Evolutionary conservation across 2,888 invertebrate species (phyloP).

Genomic region (Pachycephus smyrnensis): DNA sequence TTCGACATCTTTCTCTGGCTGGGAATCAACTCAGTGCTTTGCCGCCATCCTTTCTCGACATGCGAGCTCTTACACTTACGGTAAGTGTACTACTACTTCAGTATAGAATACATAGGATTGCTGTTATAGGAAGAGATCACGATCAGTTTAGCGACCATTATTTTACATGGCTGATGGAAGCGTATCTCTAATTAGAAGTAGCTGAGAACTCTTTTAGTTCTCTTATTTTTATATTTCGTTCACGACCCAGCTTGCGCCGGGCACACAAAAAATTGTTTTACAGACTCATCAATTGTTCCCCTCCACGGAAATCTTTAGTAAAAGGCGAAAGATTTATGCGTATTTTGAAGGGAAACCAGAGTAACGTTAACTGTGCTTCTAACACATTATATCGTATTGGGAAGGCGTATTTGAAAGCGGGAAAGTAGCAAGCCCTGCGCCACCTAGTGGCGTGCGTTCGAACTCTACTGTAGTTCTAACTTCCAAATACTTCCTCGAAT

Average conservation of each 20-base stretch:
- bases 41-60: constrained; percentile 69
- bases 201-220: no score
- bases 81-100: constrained; percentile 64
- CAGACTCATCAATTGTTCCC: constrained; percentile 60
- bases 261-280: constrained; percentile 56
- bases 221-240: constrained; percentile 29
- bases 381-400: constrained; percentile 8
- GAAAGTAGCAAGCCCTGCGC: constrained; percentile 8
- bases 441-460: constrained; percentile 6
- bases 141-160: background rate
- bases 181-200: background rate
- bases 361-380: background rate
- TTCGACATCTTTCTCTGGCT: constrained; percentile 73
- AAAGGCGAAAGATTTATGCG: constrained; percentile 69
- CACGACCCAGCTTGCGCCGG: constrained; percentile 48
- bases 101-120: no score
- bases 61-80: constrained; percentile 71
- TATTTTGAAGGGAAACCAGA: constrained; percentile 66
- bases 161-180: background rate
- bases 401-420: constrained; percentile 8
- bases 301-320: constrained; percentile 68
- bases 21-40: constrained; percentile 70
- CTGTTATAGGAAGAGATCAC: constrained; percentile 2
- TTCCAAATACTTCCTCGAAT: background rate
- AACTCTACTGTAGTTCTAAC: background rate